Evolutionary conservation across 2,113 vertebrate genomes (phyloP).

Genomic region (Prunella fulvescens): DNA sequence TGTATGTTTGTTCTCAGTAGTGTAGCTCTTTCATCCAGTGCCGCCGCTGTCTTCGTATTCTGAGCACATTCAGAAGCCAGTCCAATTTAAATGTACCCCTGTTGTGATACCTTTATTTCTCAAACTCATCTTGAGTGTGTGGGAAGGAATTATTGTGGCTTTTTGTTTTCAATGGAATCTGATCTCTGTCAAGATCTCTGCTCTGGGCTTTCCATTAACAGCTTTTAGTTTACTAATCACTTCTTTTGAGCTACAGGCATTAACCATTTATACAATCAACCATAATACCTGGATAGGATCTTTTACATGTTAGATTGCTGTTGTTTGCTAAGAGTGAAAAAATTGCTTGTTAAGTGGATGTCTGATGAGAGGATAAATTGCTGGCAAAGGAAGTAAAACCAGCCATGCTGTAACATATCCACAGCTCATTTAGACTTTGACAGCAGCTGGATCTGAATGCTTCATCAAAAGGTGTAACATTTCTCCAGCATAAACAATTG

Average conservation of each 20-base stretch:
- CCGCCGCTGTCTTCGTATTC: background rate
- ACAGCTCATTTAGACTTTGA: background rate
- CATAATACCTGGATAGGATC: background rate
- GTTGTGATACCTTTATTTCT: constrained; percentile 39
- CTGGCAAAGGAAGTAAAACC: background rate
- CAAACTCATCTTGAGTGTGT: background rate
- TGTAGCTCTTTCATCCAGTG: background rate
- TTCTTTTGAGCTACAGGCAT: background rate
- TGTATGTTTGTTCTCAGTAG: constrained; percentile 1
- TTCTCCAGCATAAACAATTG: background rate
- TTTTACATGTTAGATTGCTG: constrained; percentile 4
- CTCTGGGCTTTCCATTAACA: constrained; percentile 5
- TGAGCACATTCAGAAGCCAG: background rate
- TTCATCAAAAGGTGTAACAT: constrained; percentile 6
- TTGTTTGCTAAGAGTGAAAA: constrained; percentile 2
- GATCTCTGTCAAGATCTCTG: constrained; percentile 5
- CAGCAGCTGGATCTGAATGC: background rate
- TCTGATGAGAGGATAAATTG: constrained; percentile 15
- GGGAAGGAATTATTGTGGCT: background rate
- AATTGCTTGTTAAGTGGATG: background rate
- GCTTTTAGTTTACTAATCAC: constrained; percentile 5
- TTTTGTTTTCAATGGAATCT: constrained; percentile 32
- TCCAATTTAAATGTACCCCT: constrained; percentile 13
- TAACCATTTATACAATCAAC: constrained; percentile 22
- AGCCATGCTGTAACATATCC: background rate